phyloP scores from a whole-genome alignment of 2,888 invertebrate species.

The Muschampia staudingeri region DNA sequence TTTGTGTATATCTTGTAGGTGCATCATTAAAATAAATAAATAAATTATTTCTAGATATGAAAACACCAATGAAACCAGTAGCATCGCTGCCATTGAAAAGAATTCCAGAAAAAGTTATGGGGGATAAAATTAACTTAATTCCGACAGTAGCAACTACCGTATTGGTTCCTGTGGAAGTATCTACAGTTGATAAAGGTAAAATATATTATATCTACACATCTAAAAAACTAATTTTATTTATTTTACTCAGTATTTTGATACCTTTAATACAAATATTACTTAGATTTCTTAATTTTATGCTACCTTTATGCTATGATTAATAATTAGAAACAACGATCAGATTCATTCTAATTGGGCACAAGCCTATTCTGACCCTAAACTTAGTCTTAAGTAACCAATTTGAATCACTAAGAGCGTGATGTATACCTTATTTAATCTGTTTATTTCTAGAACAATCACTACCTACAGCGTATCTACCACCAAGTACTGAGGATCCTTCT shows the following conservation, averaged over 20 bases:
- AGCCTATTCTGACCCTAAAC: no score
- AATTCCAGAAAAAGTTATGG: neutral
- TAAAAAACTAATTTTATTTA: neutral
- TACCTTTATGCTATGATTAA: no score
- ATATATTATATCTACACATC: neutral
- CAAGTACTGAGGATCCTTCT: no score
- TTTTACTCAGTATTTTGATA: no score
- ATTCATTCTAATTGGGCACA: no score
- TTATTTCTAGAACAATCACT: constrained; percentile 2
- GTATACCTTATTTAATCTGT: neutral
- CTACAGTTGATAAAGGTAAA: neutral
- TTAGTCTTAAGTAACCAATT: no score
- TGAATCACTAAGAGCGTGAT: neutral
- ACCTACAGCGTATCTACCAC: neutral
- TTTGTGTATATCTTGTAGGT: no score
- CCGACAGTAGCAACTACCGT: neutral
- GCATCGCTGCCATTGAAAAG: neutral
- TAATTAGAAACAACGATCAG: no score
- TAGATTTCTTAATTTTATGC: no score
- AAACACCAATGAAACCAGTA: constrained; percentile 29
- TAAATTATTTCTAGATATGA: constrained; percentile 55
- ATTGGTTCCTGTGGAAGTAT: neutral
- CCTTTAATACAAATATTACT: neutral
- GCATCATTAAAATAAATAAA: no score
- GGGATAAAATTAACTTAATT: neutral